These are phyloP conservation scores for Nemotelus pantherinus DNA, from an alignment of 2,888 invertebrate genomes.

Conservation along the genomic window DNA sequence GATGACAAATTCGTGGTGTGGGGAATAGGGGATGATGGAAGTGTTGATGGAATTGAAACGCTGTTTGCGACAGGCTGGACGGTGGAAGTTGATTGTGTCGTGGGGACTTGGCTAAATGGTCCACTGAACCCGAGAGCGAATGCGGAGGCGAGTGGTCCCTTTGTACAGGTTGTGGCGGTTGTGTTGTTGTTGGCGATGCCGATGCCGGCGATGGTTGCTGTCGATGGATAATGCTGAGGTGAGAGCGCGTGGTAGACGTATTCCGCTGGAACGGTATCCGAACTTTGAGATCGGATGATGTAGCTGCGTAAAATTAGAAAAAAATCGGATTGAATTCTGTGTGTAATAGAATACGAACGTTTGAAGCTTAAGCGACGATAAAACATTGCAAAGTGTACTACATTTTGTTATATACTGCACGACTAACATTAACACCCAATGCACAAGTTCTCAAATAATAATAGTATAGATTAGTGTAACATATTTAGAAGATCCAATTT, in stretches of 20 bases:
- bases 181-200: slow-evolving; percentile 25
- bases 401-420: too few relatives aligned
- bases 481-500: too few relatives aligned
- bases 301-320: slow-evolving; percentile 52
- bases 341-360: background rate
- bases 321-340: background rate
- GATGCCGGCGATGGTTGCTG: slow-evolving; percentile 38
- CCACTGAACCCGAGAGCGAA: background rate
- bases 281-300: slow-evolving; percentile 60
- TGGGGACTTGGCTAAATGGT: slow-evolving; percentile 4
- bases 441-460: too few relatives aligned
- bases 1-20: background rate
- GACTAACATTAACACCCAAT: too few relatives aligned
- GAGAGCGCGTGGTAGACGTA: slow-evolving; percentile 45
- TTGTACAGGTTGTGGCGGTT: background rate
- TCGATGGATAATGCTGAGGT: slow-evolving; percentile 42
- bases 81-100: background rate
- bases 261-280: slow-evolving; percentile 59
- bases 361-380: too few relatives aligned
- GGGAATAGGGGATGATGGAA: slow-evolving; percentile 34
- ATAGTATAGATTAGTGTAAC: too few relatives aligned
- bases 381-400: too few relatives aligned
- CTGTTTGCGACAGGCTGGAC: background rate
- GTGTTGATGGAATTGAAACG: slow-evolving; percentile 25
- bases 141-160: slow-evolving; percentile 20